Percentiles rank a stretch among this genome's conserved stretches.
phyloP scores from a whole-genome alignment of 2,113 vertebrate species.

The Odontesthes bonariensis region DNA sequence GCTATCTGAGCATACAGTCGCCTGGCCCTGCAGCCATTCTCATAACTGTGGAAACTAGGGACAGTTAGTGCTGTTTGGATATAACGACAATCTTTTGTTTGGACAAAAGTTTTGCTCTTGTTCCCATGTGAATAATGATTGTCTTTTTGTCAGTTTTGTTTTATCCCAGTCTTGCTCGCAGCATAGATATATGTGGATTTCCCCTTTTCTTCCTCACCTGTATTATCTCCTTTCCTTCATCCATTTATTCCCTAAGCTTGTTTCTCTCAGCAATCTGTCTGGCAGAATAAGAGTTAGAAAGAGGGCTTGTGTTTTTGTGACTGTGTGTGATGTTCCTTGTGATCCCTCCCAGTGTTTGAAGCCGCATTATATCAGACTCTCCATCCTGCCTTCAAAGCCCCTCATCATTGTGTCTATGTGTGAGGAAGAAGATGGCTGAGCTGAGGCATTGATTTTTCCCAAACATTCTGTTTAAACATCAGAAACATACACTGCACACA shows the following conservation, averaged over 20 bases:
- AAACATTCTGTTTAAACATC: conserved; percentile 30
- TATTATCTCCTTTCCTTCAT: conserved; percentile 30
- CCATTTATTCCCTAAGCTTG: conserved; percentile 34
- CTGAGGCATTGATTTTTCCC: conserved; percentile 35
- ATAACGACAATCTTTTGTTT: conserved; percentile 24
- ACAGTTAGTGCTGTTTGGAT: conserved; percentile 45
- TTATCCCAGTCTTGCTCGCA: background rate
- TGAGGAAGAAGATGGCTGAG: conserved; percentile 27
- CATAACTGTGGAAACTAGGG: conserved; percentile 47
- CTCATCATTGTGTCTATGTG: conserved; percentile 45
- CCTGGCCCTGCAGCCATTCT: conserved; percentile 51
- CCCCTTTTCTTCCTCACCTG: conserved; percentile 10
- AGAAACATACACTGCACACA: conserved; percentile 26
- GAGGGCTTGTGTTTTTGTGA: conserved; percentile 34
- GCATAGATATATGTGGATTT: conserved; percentile 4
- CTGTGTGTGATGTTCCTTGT: conserved; percentile 63
- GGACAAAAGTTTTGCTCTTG: background rate
- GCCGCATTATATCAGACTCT: conserved; percentile 71
- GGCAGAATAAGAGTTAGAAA: conserved; percentile 47
- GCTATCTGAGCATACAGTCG: conserved; percentile 57
- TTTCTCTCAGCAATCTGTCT: conserved; percentile 53
- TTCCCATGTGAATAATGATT: conserved; percentile 1
- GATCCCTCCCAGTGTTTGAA: conserved; percentile 69
- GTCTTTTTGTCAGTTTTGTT: conserved; percentile 20
- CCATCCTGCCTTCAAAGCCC: conserved; percentile 53